Evolutionary conservation across 2,888 invertebrate genomes (phyloP), one percentile per base, ranked within the genome.

Genomic region (Drosophila setosimentum): DNA sequence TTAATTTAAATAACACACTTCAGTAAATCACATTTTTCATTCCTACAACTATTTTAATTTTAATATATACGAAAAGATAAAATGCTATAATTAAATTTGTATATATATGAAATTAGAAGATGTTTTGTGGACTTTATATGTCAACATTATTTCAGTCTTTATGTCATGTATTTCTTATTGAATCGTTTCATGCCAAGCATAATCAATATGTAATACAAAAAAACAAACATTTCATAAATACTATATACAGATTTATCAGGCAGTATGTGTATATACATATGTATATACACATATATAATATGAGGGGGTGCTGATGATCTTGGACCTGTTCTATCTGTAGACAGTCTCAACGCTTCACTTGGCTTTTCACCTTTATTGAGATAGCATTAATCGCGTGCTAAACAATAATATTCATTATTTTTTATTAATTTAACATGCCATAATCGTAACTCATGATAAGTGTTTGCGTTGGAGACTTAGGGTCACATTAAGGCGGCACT

Each of bases 401-500:
- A 82, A 76, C 87, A 89, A 87, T 82, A 68, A 83, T 80, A 78
- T 80, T 72, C 83, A 89, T 87, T 89, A 83, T 85, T 40, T 76
- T 78, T 87, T 78, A 87, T 89, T 87, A 87, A 87, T 85, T 87
- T 85, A 83, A 82, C 89, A 83, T 74, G 82, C 77, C 72, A 83
- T 85, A 82, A 87, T 78, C 78, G 60, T 78, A 73, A 74, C 72
- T 83, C 68, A 64, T 72, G 87, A 82, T 84, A 81, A 80, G 75
- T 61, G 48, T 33, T 50, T 57, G 65, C 7, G 18, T 40, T 29
- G 45, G 30, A 58, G 49, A 21, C 16, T 55, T 40, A 29, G n/a
- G 55, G 33, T 45, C 54, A 57, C 29, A 51, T 29, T 21, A 27
- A 35, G 48, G 59, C 53, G 54, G 24, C 75, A 78, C 68, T 76